Conservation (phyloP, 2,113 vertebrate genomes). For the Polypterus bichir region DNA sequence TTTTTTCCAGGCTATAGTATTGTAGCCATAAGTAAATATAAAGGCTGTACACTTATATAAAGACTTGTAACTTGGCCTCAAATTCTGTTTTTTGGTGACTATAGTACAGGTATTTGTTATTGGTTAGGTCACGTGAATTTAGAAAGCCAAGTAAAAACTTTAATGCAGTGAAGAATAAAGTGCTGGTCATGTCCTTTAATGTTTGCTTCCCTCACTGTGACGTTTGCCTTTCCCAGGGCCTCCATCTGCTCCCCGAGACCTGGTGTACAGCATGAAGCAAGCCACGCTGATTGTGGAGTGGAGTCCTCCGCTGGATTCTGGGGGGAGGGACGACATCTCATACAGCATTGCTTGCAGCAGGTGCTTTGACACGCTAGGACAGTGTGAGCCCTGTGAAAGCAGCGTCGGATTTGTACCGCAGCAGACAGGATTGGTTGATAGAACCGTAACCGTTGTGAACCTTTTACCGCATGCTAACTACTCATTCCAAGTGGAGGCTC, state of each 20-base stretch:
- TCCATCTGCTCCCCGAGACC: conserved; percentile 69
- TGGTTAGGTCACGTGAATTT: too few species aligned
- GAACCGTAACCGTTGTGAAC: conserved; percentile 74
- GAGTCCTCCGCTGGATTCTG: conserved; percentile 59
- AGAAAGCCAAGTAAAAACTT: too few species aligned
- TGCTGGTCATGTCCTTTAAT: too few species aligned
- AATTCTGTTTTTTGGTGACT: too few species aligned
- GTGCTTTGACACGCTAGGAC: conserved; percentile 32
- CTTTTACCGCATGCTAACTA: conserved; percentile 80
- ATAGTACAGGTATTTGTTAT: too few species aligned
- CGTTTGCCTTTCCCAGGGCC: conserved; percentile 48
- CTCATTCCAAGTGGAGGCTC: conserved; percentile 71
- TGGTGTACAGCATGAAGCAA: conserved; percentile 74
- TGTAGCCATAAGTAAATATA: too few species aligned
- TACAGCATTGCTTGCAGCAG: conserved; percentile 73
- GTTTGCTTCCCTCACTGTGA: too few species aligned
- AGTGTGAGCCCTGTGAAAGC: conserved; percentile 67
- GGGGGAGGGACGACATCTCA: conserved; percentile 70
- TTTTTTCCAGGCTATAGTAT: too few species aligned
- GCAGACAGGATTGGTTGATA: conserved; percentile 69
- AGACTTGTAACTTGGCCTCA: too few species aligned
- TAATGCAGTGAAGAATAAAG: too few species aligned
- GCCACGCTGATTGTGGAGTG: conserved; percentile 72
- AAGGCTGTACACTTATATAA: too few species aligned
- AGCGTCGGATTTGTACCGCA: conserved; percentile 79